Evolutionary conservation across 2,113 vertebrate genomes (phyloP).

Genomic region (Indicator indicator): DNA sequence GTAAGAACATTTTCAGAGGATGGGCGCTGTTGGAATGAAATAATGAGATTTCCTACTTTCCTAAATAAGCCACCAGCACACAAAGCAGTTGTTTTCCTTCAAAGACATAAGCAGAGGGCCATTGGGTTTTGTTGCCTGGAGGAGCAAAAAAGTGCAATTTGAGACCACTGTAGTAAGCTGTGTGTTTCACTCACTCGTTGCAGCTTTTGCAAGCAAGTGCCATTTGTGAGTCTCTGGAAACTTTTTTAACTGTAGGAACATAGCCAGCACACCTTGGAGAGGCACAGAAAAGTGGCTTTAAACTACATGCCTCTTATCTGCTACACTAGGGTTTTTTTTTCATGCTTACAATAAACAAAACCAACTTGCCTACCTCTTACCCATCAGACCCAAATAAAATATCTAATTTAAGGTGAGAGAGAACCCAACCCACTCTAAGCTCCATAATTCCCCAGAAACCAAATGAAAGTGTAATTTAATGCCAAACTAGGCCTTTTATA

Average conservation of each 20-base stretch:
- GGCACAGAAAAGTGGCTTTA: neutral
- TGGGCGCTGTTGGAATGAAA: neutral
- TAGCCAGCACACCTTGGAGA: neutral
- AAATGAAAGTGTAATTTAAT: neutral
- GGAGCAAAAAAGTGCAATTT: neutral
- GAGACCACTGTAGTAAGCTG: no score
- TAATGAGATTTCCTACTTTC: neutral
- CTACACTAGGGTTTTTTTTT: neutral
- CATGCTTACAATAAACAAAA: neutral
- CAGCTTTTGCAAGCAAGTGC: neutral
- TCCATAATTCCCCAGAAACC: neutral
- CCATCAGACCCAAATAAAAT: neutral
- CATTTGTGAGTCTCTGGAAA: neutral
- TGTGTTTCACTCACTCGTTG: neutral
- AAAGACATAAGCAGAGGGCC: neutral
- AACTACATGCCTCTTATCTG: neutral
- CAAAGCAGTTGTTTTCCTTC: neutral
- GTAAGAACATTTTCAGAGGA: neutral
- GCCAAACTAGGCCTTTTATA: neutral
- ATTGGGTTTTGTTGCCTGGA: fast-evolving
- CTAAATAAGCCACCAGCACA: neutral
- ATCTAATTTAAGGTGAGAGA: neutral
- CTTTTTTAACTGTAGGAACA: neutral
- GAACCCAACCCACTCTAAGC: neutral
- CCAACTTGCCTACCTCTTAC: neutral